These are phyloP conservation scores for Lysandra coridon DNA, from an alignment of 2,888 invertebrate genomes.

Conservation along the genomic window DNA sequence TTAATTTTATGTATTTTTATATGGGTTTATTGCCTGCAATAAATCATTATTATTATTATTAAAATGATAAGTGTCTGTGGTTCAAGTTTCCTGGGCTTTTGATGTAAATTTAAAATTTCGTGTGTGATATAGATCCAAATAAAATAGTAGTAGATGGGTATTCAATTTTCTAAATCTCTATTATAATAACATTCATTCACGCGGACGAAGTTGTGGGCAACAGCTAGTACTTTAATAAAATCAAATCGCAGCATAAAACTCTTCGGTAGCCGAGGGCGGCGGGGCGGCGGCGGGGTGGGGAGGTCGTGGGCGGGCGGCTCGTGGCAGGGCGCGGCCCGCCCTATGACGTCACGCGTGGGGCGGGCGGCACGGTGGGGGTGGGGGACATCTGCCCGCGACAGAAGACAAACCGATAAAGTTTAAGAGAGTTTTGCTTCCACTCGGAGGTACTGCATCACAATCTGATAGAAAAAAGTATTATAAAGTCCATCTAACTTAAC, in stretches of 20 bases:
- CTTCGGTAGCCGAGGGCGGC: neutral
- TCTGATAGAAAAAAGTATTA: neutral
- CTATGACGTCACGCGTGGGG: constrained; percentile 53
- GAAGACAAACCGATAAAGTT: constrained; percentile 25
- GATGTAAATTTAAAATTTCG: no score
- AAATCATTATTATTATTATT: no score
- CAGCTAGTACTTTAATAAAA: neutral
- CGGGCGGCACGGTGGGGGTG: constrained; percentile 33
- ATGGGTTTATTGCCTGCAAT: no score
- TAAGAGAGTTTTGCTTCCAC: constrained; percentile 25
- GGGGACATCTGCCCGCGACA: constrained; percentile 28
- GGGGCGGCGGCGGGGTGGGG: neutral
- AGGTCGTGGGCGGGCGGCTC: constrained; percentile 1
- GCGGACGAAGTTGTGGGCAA: no score
- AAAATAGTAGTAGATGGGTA: no score
- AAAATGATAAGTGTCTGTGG: no score
- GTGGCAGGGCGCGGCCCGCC: constrained; percentile 50
- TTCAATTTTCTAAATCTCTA: no score
- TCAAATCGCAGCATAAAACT: neutral
- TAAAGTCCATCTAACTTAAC: neutral
- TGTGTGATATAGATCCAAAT: no score
- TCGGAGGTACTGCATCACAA: neutral
- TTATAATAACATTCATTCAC: no score
- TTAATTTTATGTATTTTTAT: no score
- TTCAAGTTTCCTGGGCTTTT: no score